A percentile compares a stretch with the other conserved stretches of the same genome.
phyloP scores from a whole-genome alignment of 2,797 vertebrate genomes.

The Channallabes apus region DNA sequence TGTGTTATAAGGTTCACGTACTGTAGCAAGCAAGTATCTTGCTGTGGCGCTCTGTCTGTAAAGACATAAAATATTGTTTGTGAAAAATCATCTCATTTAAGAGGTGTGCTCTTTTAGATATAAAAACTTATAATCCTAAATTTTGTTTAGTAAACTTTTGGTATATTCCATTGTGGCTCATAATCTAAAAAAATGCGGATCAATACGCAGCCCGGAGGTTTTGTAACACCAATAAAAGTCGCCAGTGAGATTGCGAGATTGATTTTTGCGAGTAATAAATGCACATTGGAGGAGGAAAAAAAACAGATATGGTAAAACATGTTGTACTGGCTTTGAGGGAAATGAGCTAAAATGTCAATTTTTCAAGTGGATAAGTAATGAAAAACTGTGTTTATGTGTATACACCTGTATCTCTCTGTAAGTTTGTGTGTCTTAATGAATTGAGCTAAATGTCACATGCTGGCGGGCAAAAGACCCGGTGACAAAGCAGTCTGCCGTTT shows the following conservation, averaged over 20 bases:
- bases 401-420: slow-evolving; percentile 40
- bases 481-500: slow-evolving; percentile 70
- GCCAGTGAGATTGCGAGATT: slow-evolving; percentile 22
- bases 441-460: slow-evolving; percentile 74
- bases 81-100: not conserved
- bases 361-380: not conserved
- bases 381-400: not conserved
- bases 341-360: not conserved
- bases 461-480: slow-evolving; percentile 61
- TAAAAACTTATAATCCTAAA: not conserved
- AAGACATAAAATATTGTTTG: not conserved
- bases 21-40: not conserved
- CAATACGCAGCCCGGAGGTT: not conserved
- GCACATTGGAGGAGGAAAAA: not conserved
- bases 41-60: not conserved
- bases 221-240: slow-evolving; percentile 15
- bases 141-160: slow-evolving; percentile 2
- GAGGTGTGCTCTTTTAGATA: not conserved
- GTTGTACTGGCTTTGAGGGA: not conserved
- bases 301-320: not conserved
- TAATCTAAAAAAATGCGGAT: not conserved
- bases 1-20: not conserved
- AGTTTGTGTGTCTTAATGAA: slow-evolving; percentile 69
- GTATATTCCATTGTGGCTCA: not conserved
- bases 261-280: slow-evolving; percentile 31